A percentile compares a stretch with the other conserved stretches of the same genome.
Conservation (phyloP, 2,888 invertebrate genomes). For the Podabrus alpinus region DNA sequence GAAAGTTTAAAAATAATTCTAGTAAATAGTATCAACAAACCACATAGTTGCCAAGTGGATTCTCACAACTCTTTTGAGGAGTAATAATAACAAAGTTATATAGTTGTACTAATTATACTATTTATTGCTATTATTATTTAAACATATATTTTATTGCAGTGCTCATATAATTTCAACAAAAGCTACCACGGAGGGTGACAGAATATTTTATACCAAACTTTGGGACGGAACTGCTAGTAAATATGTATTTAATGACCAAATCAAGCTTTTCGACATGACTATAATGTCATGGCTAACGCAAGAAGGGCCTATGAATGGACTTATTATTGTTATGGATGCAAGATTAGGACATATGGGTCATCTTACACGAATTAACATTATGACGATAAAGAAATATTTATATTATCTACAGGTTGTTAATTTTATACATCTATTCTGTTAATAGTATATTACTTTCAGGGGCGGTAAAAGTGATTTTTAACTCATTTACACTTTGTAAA, state of each 20-base stretch:
- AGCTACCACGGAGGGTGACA: conserved; percentile 42
- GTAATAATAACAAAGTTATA: too few species aligned
- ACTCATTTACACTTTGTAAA: too few species aligned
- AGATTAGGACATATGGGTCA: conserved; percentile 64
- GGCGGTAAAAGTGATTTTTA: too few species aligned
- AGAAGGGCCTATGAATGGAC: conserved; percentile 60
- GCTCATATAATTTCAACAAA: conserved; percentile 25
- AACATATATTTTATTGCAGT: neutral
- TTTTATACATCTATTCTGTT: too few species aligned
- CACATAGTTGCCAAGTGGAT: too few species aligned
- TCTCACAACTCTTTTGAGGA: too few species aligned
- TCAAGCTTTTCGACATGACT: conserved; percentile 62
- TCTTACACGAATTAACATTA: conserved; percentile 63
- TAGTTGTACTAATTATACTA: too few species aligned
- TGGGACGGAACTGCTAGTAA: conserved; percentile 63
- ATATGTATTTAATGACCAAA: conserved; percentile 59
- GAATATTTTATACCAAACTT: conserved; percentile 41
- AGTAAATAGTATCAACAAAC: too few species aligned
- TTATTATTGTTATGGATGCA: conserved; percentile 66
- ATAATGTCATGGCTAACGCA: conserved; percentile 63
- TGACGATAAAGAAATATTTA: conserved; percentile 68
- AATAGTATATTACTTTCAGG: too few species aligned
- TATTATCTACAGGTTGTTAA: conserved; percentile 63
- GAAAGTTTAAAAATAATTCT: too few species aligned
- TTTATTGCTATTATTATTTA: neutral